Percentiles rank a stretch among this genome's conserved stretches.
Conservation (phyloP, 2,797 vertebrate species). For the Oophaga sylvatica region DNA sequence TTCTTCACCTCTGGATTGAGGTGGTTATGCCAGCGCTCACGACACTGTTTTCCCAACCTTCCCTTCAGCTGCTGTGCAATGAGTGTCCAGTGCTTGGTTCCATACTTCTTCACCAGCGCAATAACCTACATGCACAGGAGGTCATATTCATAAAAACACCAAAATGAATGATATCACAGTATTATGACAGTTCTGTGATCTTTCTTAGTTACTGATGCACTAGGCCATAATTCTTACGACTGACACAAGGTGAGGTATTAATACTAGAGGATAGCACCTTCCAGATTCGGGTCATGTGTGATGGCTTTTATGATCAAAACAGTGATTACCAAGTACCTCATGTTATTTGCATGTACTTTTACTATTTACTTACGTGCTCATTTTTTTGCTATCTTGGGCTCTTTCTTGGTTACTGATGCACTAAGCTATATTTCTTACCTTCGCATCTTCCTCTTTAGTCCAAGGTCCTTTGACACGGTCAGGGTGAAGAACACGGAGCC, state of each 20-base stretch:
- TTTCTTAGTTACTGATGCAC: background rate
- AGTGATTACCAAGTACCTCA: no score
- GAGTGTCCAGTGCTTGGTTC: conserved; percentile 94
- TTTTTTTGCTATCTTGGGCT: no score
- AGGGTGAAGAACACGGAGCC: conserved; percentile 93
- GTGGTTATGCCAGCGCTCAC: conserved; percentile 98
- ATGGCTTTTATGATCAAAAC: no score
- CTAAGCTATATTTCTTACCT: conserved; percentile 72
- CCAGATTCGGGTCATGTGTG: no score
- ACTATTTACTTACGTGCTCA: no score
- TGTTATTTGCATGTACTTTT: no score
- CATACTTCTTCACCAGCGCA: conserved; percentile 91
- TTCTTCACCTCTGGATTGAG: conserved; percentile 97
- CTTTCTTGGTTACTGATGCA: background rate
- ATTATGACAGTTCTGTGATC: background rate
- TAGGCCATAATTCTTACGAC: background rate
- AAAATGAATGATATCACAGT: background rate
- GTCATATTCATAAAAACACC: background rate
- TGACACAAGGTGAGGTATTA: no score
- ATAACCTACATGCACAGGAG: conserved; percentile 81
- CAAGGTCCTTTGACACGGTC: conserved; percentile 95
- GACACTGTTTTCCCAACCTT: conserved; percentile 93
- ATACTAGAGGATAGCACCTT: no score
- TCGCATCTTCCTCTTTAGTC: conserved; percentile 98
- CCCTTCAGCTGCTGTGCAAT: conserved; percentile 97